phyloP scores from a whole-genome alignment of 2,888 invertebrate species.

The Oligia latruncula region DNA sequence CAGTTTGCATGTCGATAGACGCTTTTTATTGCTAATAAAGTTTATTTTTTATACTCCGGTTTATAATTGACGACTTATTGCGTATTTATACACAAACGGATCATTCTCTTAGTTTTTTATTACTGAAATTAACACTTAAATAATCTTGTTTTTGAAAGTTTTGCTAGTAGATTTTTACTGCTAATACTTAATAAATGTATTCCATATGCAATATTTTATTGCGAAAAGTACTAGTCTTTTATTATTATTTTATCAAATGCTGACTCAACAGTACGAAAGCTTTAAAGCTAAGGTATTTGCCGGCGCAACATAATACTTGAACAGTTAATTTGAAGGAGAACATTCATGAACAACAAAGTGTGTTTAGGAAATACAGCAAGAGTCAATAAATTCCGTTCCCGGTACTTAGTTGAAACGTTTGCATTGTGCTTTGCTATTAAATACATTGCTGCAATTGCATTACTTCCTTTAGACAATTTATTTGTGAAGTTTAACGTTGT shows the following conservation, averaged over 20 bases:
- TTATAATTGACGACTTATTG: conserved; percentile 43
- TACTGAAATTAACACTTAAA: conserved; percentile 24
- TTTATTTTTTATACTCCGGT: conserved; percentile 35
- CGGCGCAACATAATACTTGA: conserved; percentile 43
- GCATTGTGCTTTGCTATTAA: conserved; percentile 76
- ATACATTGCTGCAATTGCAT: conserved; percentile 78
- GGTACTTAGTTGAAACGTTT: conserved; percentile 75
- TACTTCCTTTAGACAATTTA: conserved; percentile 75
- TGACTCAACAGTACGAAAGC: conserved; percentile 10
- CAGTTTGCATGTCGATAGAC: conserved; percentile 70
- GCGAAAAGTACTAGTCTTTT: not conserved
- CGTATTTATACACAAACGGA: conserved; percentile 46
- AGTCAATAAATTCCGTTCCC: conserved; percentile 76
- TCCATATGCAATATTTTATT: conserved; percentile 7
- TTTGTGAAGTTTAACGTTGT: conserved; percentile 58
- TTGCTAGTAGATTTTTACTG: conserved; percentile 9
- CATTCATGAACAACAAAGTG: conserved; percentile 70
- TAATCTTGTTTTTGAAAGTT: conserved; percentile 27
- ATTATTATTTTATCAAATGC: not conserved
- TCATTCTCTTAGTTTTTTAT: conserved; percentile 38
- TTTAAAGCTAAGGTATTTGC: conserved; percentile 25
- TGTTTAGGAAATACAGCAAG: conserved; percentile 70
- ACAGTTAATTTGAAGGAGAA: conserved; percentile 52
- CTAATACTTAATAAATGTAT: conserved; percentile 17
- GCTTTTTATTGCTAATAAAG: conserved; percentile 53